Base-by-base conservation (phyloP, 2,888 invertebrate genomes). In the Drosophila conformis region DNA sequence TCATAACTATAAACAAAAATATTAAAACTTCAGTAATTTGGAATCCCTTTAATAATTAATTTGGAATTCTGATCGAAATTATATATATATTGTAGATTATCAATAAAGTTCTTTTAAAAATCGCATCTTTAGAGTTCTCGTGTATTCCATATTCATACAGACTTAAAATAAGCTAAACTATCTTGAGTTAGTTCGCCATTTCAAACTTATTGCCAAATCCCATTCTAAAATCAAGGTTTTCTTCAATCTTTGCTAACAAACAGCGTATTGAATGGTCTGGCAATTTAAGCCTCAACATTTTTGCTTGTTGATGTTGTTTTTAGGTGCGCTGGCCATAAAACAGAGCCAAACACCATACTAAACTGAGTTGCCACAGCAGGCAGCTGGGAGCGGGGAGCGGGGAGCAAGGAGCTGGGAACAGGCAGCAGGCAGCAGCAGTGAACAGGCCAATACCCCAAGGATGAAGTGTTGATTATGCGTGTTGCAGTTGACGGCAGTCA, bases 391-490 rank as follows among this genome's bases (percentile, higher is more conserved):
- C 36, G 6, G 52, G 6, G 29, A 29, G 31, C 18, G 2, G 52
- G 11, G n/a, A 10, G 10, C 31, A 2, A 10, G 10, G 10, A 10
- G 31, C 33, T 33, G 33, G 33, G 11, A 33, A 5, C 33, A 33
- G 11, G 11, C 36, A 49, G 52, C 27, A 31, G 36, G 10, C 15
- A 21, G 33, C 7, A 25, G 35, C 52, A 66, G 53, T 57, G 64
- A 59, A 36, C 53, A 48, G 65, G 67, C 72, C 70, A 78, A 75
- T 73, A 73, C 81, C 78, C 80, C 31, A 73, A 71, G 82, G 77
- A 77, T 76, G 69, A 71, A 65, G 86, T 85, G 83, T 78, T 80
- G 78, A 76, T 76, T 71, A 70, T 83, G 83, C 76, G 76, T 85
- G 73, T 82, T 82, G 65, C 78, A 68, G 57, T 63, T 38, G 52